Evolutionary conservation across 1,140 invertebrate genomes (phyloP).

Genomic region (Bicyclus anynana): DNA sequence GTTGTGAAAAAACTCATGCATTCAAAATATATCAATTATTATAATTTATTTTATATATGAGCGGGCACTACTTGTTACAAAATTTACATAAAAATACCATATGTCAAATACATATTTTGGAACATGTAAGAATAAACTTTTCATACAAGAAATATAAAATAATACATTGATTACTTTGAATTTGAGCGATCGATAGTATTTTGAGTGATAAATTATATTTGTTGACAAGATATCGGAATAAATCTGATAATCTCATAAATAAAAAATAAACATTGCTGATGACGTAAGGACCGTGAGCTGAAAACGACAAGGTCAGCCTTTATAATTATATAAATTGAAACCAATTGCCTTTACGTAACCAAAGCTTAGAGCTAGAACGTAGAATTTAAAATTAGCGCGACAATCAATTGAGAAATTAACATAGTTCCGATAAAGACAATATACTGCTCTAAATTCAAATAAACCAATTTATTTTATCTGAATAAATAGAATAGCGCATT

Average conservation of each 20-base stretch:
- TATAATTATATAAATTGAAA: conserved; percentile 44
- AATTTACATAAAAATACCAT: no score
- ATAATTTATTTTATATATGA: no score
- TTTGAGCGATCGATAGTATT: no score
- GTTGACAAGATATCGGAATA: conserved; percentile 13
- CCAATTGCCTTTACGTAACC: conserved; percentile 23
- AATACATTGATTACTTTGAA: no score
- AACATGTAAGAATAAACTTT: no score
- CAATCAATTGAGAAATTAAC: conserved; percentile 1
- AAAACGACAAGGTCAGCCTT: conserved; percentile 61
- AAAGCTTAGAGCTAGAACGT: background rate
- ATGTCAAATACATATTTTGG: no score
- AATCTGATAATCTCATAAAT: conserved; percentile 16
- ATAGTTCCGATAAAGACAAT: conserved; percentile 3
- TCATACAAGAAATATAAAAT: no score
- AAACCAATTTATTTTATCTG: background rate
- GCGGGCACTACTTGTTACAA: no score
- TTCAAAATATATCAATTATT: no score
- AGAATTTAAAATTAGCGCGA: conserved; percentile 30
- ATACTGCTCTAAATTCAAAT: background rate
- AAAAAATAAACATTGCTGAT: conserved; percentile 46
- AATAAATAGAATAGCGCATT: no score
- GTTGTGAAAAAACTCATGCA: no score
- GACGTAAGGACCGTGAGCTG: conserved; percentile 60
- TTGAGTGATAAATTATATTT: background rate